Percentiles rank a stretch among this genome's conserved stretches.
phyloP scores from a whole-genome alignment of 1,140 invertebrate genomes.

The Drosophila albomicans region DNA sequence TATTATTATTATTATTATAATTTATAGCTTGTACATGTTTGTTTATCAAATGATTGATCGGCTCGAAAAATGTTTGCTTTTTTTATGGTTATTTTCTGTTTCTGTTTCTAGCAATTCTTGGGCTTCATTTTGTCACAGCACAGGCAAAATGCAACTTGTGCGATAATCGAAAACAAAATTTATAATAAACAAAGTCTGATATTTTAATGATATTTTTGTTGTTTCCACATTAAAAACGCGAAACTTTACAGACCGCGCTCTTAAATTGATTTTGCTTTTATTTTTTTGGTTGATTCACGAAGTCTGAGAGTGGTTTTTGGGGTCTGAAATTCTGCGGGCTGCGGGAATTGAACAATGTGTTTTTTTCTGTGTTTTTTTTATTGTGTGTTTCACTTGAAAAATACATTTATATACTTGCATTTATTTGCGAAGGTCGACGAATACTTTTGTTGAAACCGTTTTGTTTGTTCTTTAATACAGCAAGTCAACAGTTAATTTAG shows the following conservation, averaged over 20 bases:
- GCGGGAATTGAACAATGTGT: conserved; percentile 61
- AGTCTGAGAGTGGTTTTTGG: conserved; percentile 21
- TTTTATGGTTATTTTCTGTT: conserved; percentile 26
- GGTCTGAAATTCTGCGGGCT: conserved; percentile 3
- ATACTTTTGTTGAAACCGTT: conserved; percentile 48
- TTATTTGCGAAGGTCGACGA: conserved; percentile 63
- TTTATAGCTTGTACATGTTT: conserved; percentile 26
- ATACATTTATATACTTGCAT: conserved; percentile 2
- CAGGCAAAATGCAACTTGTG: conserved; percentile 7
- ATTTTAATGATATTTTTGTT: conserved; percentile 12
- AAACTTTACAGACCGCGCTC: conserved; percentile 55
- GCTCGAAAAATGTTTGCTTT: conserved; percentile 38
- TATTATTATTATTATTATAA: conserved; percentile 30
- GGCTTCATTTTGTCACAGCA: neutral
- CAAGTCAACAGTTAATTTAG: conserved; percentile 61
- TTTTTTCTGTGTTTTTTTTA: conserved; percentile 38
- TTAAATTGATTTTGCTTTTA: conserved; percentile 56
- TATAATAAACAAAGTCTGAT: conserved; percentile 3
- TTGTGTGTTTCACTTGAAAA: conserved; percentile 68
- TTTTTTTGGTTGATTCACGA: conserved; percentile 53
- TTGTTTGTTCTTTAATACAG: conserved; percentile 69
- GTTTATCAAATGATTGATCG: conserved; percentile 75
- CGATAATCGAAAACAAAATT: conserved; percentile 17
- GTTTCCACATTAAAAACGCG: conserved; percentile 3
- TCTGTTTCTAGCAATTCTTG: conserved; percentile 31